phyloP scores from a whole-genome alignment of 2,888 invertebrate species.

The Slavum lentiscoides region DNA sequence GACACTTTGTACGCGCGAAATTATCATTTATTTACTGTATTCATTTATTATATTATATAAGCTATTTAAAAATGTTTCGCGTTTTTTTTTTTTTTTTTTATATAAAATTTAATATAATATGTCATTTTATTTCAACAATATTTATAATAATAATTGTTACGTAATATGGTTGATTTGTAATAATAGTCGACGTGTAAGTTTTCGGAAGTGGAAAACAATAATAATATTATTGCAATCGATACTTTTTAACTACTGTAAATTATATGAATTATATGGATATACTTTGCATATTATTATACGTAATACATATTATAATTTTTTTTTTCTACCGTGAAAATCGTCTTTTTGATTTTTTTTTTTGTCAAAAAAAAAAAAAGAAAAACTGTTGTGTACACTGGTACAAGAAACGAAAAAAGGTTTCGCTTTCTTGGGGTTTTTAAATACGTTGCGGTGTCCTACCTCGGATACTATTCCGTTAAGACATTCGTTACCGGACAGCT shows the following conservation, averaged over 20 bases:
- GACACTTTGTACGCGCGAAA: neutral
- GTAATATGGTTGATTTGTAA: constrained; percentile 23
- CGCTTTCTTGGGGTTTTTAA: too few species aligned
- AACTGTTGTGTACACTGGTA: too few species aligned
- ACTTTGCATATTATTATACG: constrained; percentile 1
- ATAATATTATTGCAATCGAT: constrained; percentile 15
- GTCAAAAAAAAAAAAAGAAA: too few species aligned
- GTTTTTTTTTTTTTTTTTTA: neutral
- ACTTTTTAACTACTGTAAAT: constrained; percentile 25
- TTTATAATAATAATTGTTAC: constrained; percentile 12
- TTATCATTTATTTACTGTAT: too few species aligned
- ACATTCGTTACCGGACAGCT: too few species aligned
- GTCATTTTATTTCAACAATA: constrained; percentile 16
- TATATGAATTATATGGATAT: constrained; percentile 9
- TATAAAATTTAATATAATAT: neutral
- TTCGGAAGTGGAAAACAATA: constrained; percentile 22
- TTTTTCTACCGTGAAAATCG: too few species aligned
- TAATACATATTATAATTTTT: too few species aligned
- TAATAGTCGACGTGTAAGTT: constrained; percentile 30
- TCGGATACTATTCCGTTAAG: too few species aligned
- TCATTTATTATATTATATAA: neutral
- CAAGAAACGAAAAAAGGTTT: too few species aligned
- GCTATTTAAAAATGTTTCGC: constrained; percentile 18
- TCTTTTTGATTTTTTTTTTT: too few species aligned
- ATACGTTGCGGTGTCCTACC: too few species aligned